Conservation (phyloP, 92 coral and sea anemone species). For the Micromussa lordhowensis region DNA sequence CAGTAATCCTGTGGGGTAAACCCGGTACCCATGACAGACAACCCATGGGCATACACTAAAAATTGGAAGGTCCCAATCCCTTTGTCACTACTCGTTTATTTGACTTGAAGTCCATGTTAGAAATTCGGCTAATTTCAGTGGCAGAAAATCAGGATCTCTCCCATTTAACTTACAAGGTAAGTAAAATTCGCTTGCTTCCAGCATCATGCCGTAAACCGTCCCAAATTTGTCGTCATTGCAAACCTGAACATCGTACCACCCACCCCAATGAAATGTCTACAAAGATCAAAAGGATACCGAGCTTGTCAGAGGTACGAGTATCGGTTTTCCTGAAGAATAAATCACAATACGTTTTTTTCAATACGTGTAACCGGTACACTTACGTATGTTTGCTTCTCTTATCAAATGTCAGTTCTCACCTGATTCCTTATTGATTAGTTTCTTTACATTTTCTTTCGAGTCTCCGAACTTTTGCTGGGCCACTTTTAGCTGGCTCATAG, state of each 20-base stretch:
- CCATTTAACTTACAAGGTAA: background rate
- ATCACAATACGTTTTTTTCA: background rate
- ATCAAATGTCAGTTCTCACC: conserved; percentile 38
- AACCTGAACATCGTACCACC: background rate
- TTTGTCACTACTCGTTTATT: no score
- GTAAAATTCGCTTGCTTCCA: background rate
- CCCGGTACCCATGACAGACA: no score
- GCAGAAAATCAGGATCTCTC: no score
- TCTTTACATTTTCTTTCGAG: conserved; percentile 91
- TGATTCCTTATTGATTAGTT: conserved; percentile 72
- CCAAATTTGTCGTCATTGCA: background rate
- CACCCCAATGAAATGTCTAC: background rate
- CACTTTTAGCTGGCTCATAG: conserved; percentile 88
- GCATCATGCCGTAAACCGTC: background rate
- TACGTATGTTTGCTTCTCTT: background rate
- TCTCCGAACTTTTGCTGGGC: conserved; percentile 96
- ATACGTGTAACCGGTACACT: background rate
- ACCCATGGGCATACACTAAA: no score
- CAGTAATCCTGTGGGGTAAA: no score
- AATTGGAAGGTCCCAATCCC: no score
- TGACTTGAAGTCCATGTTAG: background rate
- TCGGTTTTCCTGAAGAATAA: conserved; percentile 74
- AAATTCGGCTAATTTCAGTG: no score
- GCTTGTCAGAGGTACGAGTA: conserved; percentile 92
- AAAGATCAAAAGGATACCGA: conserved; percentile 86